Percentiles rank a stretch among this genome's conserved stretches.
These are phyloP conservation scores for Pristis pectinata DNA, from an alignment of 2,797 vertebrate genomes.

Conservation along the genomic window DNA sequence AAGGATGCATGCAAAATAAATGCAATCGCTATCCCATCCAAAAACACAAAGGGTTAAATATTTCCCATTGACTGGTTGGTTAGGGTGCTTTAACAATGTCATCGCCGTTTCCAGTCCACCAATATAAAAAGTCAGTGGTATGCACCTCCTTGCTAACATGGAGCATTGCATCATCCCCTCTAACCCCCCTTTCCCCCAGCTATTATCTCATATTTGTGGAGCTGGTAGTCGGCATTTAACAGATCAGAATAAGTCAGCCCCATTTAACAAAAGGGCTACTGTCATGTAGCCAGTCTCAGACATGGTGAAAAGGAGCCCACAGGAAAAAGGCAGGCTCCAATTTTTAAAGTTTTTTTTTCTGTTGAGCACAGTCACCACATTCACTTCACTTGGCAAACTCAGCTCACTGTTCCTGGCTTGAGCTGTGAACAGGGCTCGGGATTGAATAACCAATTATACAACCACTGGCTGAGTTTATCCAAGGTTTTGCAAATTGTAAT, in stretches of 20 bases:
- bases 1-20: background rate
- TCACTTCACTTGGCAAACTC: constrained; percentile 87
- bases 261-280: constrained; percentile 92
- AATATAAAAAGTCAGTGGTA: constrained; percentile 45
- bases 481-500: constrained; percentile 76
- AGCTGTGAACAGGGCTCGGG: constrained; percentile 80
- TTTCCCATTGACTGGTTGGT: background rate
- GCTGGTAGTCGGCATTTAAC: constrained; percentile 74
- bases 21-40: background rate
- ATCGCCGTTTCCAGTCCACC: constrained; percentile 42
- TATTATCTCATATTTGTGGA: constrained; percentile 95
- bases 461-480: constrained; percentile 86
- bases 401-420: constrained; percentile 70
- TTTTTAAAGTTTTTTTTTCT: constrained; percentile 49
- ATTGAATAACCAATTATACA: constrained; percentile 96
- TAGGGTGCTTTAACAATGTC: background rate
- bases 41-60: background rate
- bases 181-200: constrained; percentile 49
- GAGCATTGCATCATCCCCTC: constrained; percentile 40
- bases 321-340: constrained; percentile 94
- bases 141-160: constrained; percentile 38
- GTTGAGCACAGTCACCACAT: constrained; percentile 87
- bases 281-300: constrained; percentile 91
- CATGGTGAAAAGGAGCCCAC: constrained; percentile 86
- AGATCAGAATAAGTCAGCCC: constrained; percentile 64